Evolutionary conservation across 2,888 invertebrate species (phyloP).

Genomic region (Synergus laeviventris): DNA sequence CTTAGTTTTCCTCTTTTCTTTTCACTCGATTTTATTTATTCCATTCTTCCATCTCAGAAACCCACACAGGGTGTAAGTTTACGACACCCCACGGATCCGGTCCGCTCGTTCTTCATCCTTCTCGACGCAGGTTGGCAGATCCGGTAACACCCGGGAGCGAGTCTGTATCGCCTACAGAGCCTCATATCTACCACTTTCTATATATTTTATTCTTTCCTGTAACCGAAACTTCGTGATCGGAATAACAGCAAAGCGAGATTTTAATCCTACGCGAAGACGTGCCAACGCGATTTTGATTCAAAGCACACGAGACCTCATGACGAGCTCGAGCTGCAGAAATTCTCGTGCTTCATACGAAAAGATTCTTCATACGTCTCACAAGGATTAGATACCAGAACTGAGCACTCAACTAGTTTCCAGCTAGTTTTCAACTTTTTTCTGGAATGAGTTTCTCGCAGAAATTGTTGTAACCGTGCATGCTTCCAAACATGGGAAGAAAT

Average conservation of each 20-base stretch:
- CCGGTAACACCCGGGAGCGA: constrained; percentile 28
- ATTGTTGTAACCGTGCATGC: background rate
- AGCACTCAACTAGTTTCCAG: constrained; percentile 15
- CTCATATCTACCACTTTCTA: constrained; percentile 10
- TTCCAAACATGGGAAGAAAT: no score
- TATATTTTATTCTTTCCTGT: constrained; percentile 43
- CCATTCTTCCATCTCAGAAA: constrained; percentile 37
- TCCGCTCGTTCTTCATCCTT: constrained; percentile 50
- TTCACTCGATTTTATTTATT: constrained; percentile 47
- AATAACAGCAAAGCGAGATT: constrained; percentile 53
- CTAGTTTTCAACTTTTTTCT: background rate
- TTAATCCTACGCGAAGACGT: constrained; percentile 49
- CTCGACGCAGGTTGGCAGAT: constrained; percentile 45
- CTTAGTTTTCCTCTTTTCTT: constrained; percentile 14
- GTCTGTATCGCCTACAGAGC: constrained; percentile 25
- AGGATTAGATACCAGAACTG: constrained; percentile 23
- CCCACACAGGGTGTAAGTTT: constrained; percentile 43
- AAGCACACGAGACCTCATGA: constrained; percentile 19
- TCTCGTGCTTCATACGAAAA: constrained; percentile 23
- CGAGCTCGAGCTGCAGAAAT: constrained; percentile 26
- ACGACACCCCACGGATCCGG: constrained; percentile 49
- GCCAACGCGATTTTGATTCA: constrained; percentile 35
- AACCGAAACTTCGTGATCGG: constrained; percentile 54
- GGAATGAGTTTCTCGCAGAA: background rate
- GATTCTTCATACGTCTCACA: constrained; percentile 25